A percentile compares a stretch with the other conserved stretches of the same genome.
Conservation (phyloP, 1,140 invertebrate species). For the Drosophila pseudoobscura region DNA sequence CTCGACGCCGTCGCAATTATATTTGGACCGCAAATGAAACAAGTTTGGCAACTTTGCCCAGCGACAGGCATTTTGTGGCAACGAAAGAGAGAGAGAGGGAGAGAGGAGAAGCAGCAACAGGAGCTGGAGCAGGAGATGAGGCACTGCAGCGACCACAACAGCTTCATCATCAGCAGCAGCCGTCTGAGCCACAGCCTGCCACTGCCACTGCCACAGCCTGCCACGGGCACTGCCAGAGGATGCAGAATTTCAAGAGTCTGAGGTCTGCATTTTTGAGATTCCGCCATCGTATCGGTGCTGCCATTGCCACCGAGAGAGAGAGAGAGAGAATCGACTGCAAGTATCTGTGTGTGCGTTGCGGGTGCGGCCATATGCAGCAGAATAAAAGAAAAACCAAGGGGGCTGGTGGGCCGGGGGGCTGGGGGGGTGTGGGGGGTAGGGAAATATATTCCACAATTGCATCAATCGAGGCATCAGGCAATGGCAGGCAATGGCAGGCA, state of each 20-base stretch:
- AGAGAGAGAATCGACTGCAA: background rate
- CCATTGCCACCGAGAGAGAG: slow-evolving; percentile 34
- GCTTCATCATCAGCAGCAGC: slow-evolving; percentile 66
- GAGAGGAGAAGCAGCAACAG: background rate
- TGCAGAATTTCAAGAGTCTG: slow-evolving; percentile 24
- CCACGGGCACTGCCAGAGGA: background rate
- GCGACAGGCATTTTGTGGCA: slow-evolving; percentile 72
- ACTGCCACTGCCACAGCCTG: slow-evolving; percentile 16
- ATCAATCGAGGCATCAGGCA: slow-evolving; percentile 38
- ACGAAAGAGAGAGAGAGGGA: slow-evolving; percentile 1
- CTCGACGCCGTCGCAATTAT: slow-evolving; percentile 65
- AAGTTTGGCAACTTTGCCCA: slow-evolving; percentile 78
- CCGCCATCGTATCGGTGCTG: slow-evolving; percentile 50
- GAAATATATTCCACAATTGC: slow-evolving; percentile 63
- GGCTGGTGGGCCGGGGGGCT: too few species aligned
- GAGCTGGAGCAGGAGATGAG: background rate
- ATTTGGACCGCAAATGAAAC: slow-evolving; percentile 79
- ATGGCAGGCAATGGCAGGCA: slow-evolving; percentile 1
- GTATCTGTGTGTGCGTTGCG: background rate
- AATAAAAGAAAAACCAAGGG: background rate
- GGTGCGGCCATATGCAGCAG: background rate
- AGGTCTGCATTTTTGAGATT: slow-evolving; percentile 75
- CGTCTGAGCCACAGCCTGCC: slow-evolving; percentile 32
- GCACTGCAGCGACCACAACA: slow-evolving; percentile 69
- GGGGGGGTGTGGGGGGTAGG: slow-evolving; percentile 7